Evolutionary conservation across 2,888 invertebrate genomes (phyloP).

Genomic region (Horisme vitalbata): DNA sequence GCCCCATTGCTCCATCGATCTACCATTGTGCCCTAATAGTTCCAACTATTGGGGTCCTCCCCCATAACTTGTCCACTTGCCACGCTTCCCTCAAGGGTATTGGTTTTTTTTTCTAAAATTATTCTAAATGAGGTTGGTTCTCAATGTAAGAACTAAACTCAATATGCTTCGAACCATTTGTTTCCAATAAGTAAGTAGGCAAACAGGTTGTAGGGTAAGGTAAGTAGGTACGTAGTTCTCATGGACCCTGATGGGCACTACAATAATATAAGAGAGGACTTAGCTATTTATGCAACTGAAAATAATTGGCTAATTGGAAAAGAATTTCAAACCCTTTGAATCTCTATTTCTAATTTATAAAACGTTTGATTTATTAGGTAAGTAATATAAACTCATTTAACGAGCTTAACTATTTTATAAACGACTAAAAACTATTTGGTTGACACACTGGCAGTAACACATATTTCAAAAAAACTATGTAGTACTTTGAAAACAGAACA

Average conservation of each 20-base stretch:
- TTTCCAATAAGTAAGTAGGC: too few species aligned
- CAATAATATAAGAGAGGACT: too few species aligned
- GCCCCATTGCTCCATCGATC: slow-evolving; percentile 49
- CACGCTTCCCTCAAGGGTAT: slow-evolving; percentile 47
- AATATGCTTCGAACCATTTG: too few species aligned
- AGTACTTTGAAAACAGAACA: slow-evolving; percentile 58
- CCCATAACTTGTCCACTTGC: slow-evolving; percentile 56
- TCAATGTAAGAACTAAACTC: neutral
- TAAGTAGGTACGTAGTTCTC: too few species aligned
- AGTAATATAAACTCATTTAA: neutral
- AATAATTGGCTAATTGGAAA: too few species aligned
- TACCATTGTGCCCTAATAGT: slow-evolving; percentile 67
- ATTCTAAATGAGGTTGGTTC: slow-evolving; percentile 23
- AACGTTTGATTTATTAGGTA: too few species aligned
- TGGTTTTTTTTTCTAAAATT: slow-evolving; percentile 34
- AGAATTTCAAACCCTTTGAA: too few species aligned
- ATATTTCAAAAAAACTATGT: slow-evolving; percentile 26
- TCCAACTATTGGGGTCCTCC: slow-evolving; percentile 52
- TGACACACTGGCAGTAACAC: slow-evolving; percentile 34
- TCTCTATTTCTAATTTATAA: too few species aligned
- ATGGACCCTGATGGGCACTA: too few species aligned
- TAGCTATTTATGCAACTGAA: too few species aligned
- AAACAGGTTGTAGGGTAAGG: too few species aligned
- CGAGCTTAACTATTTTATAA: slow-evolving; percentile 18
- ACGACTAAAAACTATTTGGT: slow-evolving; percentile 18